A percentile compares a stretch with the other conserved stretches of the same genome.
Conservation (phyloP, 2,888 invertebrate species). For the Monoplex corrugatus region DNA sequence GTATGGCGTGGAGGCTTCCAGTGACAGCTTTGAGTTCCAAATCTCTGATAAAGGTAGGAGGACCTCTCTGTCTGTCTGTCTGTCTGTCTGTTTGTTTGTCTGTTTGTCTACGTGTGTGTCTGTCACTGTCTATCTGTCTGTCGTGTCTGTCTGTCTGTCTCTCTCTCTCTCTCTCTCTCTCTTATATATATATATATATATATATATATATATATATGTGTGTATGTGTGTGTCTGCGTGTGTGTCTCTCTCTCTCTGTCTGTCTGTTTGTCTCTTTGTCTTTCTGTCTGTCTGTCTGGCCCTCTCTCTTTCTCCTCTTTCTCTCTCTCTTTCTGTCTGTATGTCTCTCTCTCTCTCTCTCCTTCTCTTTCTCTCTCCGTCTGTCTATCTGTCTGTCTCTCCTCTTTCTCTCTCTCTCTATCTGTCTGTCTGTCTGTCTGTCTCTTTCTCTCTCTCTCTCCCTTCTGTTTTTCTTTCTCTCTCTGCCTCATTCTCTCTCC, state of each 20-base stretch:
- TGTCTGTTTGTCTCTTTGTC: too few species aligned
- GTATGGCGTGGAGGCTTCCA: slow-evolving; percentile 74
- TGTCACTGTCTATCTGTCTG: neutral
- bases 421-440: too few species aligned
- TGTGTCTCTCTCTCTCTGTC: neutral
- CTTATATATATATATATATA: too few species aligned
- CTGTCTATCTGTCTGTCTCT: too few species aligned
- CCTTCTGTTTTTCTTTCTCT: neutral
- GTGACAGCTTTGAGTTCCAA: slow-evolving; percentile 79
- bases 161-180: too few species aligned
- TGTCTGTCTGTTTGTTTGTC: neutral
- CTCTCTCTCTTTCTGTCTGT: neutral
- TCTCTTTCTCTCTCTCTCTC: neutral
- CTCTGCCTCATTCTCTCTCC: neutral
- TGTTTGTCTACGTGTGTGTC: neutral
- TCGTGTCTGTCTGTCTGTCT: neutral
- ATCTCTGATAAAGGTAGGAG: slow-evolving; percentile 79
- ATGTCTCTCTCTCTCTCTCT: neutral
- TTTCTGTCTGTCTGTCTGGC: too few species aligned
- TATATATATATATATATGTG: neutral
- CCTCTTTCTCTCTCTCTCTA: too few species aligned
- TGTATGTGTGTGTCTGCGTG: neutral
- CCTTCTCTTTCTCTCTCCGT: too few species aligned
- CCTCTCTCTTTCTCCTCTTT: neutral
- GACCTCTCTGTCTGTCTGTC: neutral